Evolutionary conservation across 2,113 vertebrate species (phyloP).

Genomic region (Archilochus colubris): DNA sequence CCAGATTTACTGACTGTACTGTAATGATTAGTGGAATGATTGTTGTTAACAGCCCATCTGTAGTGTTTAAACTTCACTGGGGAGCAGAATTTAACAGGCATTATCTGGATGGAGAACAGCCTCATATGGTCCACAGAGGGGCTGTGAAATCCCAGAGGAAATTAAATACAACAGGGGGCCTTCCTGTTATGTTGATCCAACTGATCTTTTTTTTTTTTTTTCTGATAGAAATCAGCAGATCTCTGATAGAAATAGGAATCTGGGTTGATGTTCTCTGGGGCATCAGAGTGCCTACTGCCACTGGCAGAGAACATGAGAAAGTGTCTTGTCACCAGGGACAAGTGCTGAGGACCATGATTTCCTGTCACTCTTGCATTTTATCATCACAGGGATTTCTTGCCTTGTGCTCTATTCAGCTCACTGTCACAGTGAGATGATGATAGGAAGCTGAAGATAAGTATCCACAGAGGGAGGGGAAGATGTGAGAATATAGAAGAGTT

Average conservation of each 20-base stretch:
- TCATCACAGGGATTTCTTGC: constrained; percentile 14
- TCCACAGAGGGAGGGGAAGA: not conserved
- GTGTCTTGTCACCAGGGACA: constrained; percentile 10
- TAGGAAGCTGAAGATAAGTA: not conserved
- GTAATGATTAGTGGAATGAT: constrained; percentile 63
- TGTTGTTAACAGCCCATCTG: constrained; percentile 67
- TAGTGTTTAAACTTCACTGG: constrained; percentile 62
- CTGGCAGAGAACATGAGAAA: constrained; percentile 41
- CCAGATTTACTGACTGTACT: constrained; percentile 54
- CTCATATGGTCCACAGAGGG: constrained; percentile 62
- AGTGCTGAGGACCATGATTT: not conserved
- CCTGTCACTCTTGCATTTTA: constrained; percentile 1
- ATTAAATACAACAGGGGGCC: constrained; percentile 66
- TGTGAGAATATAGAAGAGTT: not conserved
- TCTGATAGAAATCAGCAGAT: constrained; percentile 43
- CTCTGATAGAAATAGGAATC: constrained; percentile 46
- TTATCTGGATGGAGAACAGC: constrained; percentile 51
- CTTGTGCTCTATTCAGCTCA: not conserved
- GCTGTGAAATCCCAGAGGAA: constrained; percentile 66
- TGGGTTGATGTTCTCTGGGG: constrained; percentile 27
- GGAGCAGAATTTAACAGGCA: constrained; percentile 57
- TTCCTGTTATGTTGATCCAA: constrained; percentile 63
- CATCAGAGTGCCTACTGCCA: constrained; percentile 15
- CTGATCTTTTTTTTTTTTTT: constrained; percentile 15
- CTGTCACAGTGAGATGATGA: not conserved